phyloP scores from a whole-genome alignment of 2,113 vertebrate species.

The Agapornis roseicollis region DNA sequence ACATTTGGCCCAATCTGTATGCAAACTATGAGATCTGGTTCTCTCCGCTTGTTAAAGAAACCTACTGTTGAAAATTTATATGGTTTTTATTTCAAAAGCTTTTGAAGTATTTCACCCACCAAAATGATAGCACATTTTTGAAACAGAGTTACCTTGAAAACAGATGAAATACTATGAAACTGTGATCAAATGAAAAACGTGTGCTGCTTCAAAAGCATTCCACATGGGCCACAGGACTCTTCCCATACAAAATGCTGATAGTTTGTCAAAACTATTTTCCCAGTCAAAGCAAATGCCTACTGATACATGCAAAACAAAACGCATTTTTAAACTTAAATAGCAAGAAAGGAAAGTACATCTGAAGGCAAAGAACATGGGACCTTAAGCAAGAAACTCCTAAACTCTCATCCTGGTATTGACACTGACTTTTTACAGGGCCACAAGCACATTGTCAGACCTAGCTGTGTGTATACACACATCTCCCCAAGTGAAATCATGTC shows the following conservation, averaged over 20 bases:
- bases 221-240: neutral
- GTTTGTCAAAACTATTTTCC: neutral
- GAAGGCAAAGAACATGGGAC: neutral
- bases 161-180: neutral
- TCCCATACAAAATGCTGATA: neutral
- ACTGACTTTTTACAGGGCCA: neutral
- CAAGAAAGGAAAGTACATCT: neutral
- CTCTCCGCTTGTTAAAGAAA: neutral
- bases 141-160: constrained; percentile 12
- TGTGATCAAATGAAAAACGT: neutral
- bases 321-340: neutral
- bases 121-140: neutral
- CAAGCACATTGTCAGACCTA: neutral
- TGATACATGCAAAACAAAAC: neutral
- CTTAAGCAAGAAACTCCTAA: neutral
- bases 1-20: neutral
- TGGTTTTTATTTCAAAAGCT: neutral
- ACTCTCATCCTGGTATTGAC: neutral
- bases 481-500: too few relatives aligned
- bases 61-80: neutral
- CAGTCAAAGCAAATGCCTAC: neutral
- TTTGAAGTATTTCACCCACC: neutral
- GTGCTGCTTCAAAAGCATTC: neutral
- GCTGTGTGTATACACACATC: neutral
- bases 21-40: neutral